A percentile compares a stretch with the other conserved stretches of the same genome.
Conservation (phyloP, 2,113 vertebrate genomes). For the Anseranas semipalmata region DNA sequence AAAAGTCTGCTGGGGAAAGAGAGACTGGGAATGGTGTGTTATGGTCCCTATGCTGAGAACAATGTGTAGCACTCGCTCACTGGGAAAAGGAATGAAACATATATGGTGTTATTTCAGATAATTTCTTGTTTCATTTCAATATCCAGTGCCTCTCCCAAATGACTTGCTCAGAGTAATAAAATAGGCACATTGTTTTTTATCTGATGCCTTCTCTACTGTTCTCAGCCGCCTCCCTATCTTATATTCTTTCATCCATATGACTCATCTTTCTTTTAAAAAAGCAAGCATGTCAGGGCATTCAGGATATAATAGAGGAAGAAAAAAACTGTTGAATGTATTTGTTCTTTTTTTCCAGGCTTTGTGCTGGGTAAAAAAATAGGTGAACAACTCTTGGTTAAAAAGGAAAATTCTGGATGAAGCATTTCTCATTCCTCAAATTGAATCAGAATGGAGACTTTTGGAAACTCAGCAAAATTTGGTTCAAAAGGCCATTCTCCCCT, state of each 20-base stretch:
- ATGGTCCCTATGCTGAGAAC: not conserved
- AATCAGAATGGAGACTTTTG: not conserved
- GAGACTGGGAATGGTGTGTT: not conserved
- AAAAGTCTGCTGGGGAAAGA: not conserved
- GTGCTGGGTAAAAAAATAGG: not conserved
- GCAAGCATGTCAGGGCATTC: not conserved
- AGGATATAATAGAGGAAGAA: not conserved
- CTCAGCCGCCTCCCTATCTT: conserved; percentile 32
- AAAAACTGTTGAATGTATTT: not conserved
- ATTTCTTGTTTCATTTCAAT: conserved; percentile 1
- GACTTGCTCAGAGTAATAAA: not conserved
- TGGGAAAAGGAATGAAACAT: not conserved
- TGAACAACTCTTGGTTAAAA: not conserved
- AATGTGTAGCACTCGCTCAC: not conserved
- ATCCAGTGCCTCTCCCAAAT: conserved; percentile 1
- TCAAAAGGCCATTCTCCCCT: not conserved
- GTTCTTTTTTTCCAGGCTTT: not conserved
- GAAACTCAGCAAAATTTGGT: not conserved
- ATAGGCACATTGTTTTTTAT: conserved; percentile 18
- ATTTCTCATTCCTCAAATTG: not conserved
- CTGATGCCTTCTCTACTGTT: not conserved
- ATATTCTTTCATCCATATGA: conserved; percentile 37
- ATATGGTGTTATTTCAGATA: not conserved
- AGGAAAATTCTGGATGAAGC: not conserved
- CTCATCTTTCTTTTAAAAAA: conserved; percentile 42